Evolutionary conservation across 2,888 invertebrate species (phyloP), one percentile per base, ranked within the genome.

Genomic region (Ectemnius lituratus): DNA sequence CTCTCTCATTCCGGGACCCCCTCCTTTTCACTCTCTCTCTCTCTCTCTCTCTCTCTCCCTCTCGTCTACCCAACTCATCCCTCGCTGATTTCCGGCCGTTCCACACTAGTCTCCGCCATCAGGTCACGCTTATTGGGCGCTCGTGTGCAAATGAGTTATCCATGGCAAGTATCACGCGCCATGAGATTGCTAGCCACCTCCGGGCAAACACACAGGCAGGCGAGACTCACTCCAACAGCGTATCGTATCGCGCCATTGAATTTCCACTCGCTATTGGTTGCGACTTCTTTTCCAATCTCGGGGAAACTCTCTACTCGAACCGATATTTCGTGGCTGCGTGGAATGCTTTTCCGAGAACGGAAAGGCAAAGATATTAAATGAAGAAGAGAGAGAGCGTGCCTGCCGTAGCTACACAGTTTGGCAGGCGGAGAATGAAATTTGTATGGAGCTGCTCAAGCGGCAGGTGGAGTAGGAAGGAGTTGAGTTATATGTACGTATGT

Each of bases 121-220:
- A 60, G 70, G 68, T 70, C 63, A 62, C 68, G 78, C 75, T 80
- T 82, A 78, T 82, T 74, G 80, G 75, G 67, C 73, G 57, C 56
- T 59, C 73, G 76, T 70, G 71, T 70, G 71, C 76, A 58, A 60
- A 47, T 70, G 72, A 62, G 69, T 69, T 71, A 75, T 56, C 67
- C 67, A 23, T 23, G 23, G 23, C 23, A 23, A 23, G 23, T 23
- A 23, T 23, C 23, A 23, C 23, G 23, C 23, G 23, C 23, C 3
- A 23, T 23, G 23, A 23, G 23, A 23, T 23, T 23, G 23, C 23
- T 3, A 23, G 23, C 23, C 23, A 23, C 23, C 23, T 23, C 23
- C 23, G 23, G 23, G 23, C 23, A 23, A 20, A 23, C 23, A 23
- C 23, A 20, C 20, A 1, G 20, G 3, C 23, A 23, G 23, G n/a